These are phyloP conservation scores for Madoqua kirkii DNA, from an alignment of 2,113 vertebrate genomes.

Conservation along the genomic window DNA sequence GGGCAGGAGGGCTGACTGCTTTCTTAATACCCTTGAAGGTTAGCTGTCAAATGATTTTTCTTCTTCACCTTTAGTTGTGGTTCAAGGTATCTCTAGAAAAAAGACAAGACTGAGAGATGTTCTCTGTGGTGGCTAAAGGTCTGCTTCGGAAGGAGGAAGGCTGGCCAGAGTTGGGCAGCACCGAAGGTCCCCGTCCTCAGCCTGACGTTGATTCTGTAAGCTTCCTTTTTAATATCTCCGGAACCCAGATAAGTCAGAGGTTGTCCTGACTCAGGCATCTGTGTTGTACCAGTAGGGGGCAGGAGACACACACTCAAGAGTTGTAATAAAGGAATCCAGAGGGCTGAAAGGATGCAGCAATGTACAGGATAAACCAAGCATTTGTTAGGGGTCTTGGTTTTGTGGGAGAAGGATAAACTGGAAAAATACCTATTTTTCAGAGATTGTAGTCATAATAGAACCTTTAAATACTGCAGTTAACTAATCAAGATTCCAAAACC, in stretches of 20 bases:
- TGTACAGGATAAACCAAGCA: background rate
- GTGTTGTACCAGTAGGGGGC: slow-evolving; percentile 60
- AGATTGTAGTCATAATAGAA: background rate
- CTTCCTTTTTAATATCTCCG: slow-evolving; percentile 29
- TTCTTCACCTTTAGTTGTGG: slow-evolving; percentile 56
- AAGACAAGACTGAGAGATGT: slow-evolving; percentile 41
- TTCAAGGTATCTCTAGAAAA: slow-evolving; percentile 58
- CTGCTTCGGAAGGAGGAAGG: slow-evolving; percentile 43
- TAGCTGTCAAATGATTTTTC: slow-evolving; percentile 43
- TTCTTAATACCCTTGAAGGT: background rate
- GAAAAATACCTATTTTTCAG: background rate
- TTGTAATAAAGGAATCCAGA: background rate
- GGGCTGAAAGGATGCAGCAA: background rate
- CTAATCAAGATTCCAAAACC: slow-evolving; percentile 72
- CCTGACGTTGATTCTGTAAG: slow-evolving; percentile 13
- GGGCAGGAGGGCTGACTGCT: background rate
- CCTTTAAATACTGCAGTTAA: slow-evolving; percentile 25
- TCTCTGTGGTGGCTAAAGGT: slow-evolving; percentile 50
- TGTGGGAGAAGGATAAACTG: background rate
- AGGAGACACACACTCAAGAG: background rate
- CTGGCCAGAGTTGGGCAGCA: slow-evolving; percentile 49
- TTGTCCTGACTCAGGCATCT: background rate
- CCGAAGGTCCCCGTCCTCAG: background rate
- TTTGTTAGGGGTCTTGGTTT: background rate
- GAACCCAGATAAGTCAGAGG: background rate